Evolutionary conservation across 1,140 invertebrate genomes (phyloP).

Genomic region (Battus philenor): DNA sequence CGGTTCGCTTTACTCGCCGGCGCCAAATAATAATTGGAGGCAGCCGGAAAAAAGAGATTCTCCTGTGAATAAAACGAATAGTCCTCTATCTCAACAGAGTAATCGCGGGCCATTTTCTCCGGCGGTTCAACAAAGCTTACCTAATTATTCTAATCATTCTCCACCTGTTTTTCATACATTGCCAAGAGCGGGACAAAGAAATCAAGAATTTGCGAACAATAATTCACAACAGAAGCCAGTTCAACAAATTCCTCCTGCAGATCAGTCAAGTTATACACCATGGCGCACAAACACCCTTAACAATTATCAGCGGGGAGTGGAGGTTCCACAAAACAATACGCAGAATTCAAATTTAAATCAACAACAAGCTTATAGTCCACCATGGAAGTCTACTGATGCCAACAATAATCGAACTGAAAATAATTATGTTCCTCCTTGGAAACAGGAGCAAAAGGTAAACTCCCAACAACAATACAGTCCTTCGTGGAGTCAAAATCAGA

Average conservation of each 20-base stretch:
- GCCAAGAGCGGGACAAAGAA: constrained; percentile 48
- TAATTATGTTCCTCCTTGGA: constrained; percentile 39
- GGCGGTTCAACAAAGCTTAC: constrained; percentile 35
- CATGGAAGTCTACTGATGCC: constrained; percentile 52
- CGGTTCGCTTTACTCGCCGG: constrained; percentile 51
- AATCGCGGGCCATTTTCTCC: constrained; percentile 57
- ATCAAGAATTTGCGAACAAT: constrained; percentile 43
- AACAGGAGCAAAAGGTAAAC: constrained; percentile 37
- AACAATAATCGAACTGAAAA: constrained; percentile 46
- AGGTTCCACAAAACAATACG: constrained; percentile 38
- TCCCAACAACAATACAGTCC: constrained; percentile 49
- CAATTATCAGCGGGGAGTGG: constrained; percentile 38
- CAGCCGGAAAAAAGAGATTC: constrained; percentile 66
- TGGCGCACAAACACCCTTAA: constrained; percentile 66
- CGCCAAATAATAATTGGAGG: constrained; percentile 60
- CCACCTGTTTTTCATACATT: constrained; percentile 53
- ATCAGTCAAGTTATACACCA: constrained; percentile 46
- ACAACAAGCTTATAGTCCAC: constrained; percentile 42
- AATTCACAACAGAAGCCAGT: constrained; percentile 31
- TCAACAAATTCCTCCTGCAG: constrained; percentile 30
- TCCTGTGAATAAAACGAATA: constrained; percentile 37
- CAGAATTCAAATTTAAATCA: constrained; percentile 33
- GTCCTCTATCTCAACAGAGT: constrained; percentile 42
- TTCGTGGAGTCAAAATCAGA: constrained; percentile 44
- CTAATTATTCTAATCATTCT: constrained; percentile 39